Evolutionary conservation across 2,888 invertebrate genomes (phyloP).

Genomic region (Yponomeuta cagnagella): DNA sequence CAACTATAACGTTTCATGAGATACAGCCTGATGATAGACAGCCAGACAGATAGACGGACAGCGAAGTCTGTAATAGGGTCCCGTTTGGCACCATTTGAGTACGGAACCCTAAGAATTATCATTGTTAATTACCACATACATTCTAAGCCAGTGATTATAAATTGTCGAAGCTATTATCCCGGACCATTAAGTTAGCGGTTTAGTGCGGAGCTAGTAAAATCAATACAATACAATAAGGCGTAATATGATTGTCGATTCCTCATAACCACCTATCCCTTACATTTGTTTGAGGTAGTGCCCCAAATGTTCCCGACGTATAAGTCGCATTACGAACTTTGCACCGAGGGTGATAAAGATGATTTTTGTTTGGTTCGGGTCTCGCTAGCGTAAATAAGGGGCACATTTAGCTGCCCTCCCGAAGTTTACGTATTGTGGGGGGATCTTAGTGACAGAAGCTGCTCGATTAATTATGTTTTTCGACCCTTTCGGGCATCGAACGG

Average conservation of each 20-base stretch:
- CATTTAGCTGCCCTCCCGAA: constrained; percentile 33
- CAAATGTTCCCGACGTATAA: constrained; percentile 15
- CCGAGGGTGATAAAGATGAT: neutral
- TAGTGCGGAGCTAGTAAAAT: constrained; percentile 17
- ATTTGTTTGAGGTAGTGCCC: constrained; percentile 61
- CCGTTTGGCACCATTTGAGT: too few relatives aligned
- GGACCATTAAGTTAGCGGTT: neutral
- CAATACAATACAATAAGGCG: constrained; percentile 26
- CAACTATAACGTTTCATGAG: too few relatives aligned
- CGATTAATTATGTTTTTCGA: constrained; percentile 65
- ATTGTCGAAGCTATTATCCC: neutral
- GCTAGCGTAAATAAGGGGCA: constrained; percentile 27
- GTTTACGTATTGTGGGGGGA: constrained; percentile 24
- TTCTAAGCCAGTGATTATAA: neutral
- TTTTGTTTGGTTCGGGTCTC: neutral
- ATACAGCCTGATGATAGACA: too few relatives aligned
- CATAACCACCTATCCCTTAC: constrained; percentile 57
- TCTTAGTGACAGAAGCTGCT: constrained; percentile 55
- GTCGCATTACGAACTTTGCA: neutral
- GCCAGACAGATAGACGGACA: too few relatives aligned
- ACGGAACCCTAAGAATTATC: neutral
- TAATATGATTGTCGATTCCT: constrained; percentile 49
- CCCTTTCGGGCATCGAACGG: constrained; percentile 38
- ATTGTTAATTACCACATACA: neutral
- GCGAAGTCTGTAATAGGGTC: too few relatives aligned